Percentiles rank a stretch among this genome's conserved stretches.
These are phyloP conservation scores for Oplegnathus fasciatus DNA, from an alignment of 2,113 vertebrate genomes.

Conservation along the genomic window DNA sequence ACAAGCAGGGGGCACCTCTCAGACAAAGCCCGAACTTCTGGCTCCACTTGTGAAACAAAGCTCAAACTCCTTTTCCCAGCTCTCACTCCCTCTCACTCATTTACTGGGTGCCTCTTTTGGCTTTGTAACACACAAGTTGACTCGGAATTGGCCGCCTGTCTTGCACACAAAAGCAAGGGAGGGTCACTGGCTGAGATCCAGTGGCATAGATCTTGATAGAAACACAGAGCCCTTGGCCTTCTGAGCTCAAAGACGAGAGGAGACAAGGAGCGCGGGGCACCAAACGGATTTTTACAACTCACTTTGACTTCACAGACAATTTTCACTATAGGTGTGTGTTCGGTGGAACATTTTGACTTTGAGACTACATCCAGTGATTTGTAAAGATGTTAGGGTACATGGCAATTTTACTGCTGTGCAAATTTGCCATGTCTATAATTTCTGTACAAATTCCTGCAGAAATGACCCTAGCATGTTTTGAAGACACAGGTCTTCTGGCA, in stretches of 20 bases:
- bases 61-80: conserved; percentile 62
- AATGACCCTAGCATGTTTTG: not conserved
- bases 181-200: conserved; percentile 65
- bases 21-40: conserved; percentile 73
- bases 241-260: conserved; percentile 29
- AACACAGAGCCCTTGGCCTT: conserved; percentile 28
- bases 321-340: not conserved
- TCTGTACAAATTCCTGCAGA: conserved; percentile 5
- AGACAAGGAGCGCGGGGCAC: conserved; percentile 18
- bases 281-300: conserved; percentile 46
- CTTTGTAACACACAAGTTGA: conserved; percentile 63
- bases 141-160: conserved; percentile 62
- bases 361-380: not conserved
- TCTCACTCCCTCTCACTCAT: conserved; percentile 62
- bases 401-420: not conserved
- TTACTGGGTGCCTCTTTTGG: conserved; percentile 72
- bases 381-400: not conserved
- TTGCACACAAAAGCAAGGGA: conserved; percentile 60
- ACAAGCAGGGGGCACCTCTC: conserved; percentile 61
- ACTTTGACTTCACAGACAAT: conserved; percentile 12
- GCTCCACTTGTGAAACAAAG: conserved; percentile 77
- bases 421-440: not conserved
- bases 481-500: not conserved
- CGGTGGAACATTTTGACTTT: not conserved
- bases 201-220: conserved; percentile 49